Evolutionary conservation across 1,140 invertebrate genomes (phyloP), one percentile per base, ranked within the genome.

Genomic region (Aphelenchoides besseyi): DNA sequence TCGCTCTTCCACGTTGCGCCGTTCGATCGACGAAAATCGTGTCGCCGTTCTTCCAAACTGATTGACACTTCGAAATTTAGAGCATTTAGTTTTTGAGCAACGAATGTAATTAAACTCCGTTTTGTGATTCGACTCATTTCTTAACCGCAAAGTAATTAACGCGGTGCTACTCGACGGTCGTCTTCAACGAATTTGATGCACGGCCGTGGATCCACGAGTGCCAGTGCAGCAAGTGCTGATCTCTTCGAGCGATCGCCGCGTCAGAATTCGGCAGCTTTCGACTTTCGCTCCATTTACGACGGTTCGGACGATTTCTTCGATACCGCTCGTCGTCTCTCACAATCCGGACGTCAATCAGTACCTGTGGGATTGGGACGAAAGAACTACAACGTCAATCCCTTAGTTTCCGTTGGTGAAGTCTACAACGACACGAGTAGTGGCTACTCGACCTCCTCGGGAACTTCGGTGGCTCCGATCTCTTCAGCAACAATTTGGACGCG

Each of bases 351-450:
- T 12, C 63, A 66, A 33, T 66, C 63, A 2, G 63, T 66, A 2
- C 63, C 63, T 28, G 26, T 59, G 12, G 55, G 55, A 5, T 59
- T 59, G 5, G 18, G 55, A 33, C 41, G 23, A 12, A 48, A 48
- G 41, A 23, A 5, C 55, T 5, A 23, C 55, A 18, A 33, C 5
- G 5, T 59, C 18, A 66, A 66, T 37, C 63, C 32, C 16, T 29
- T 61, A n/a, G 59, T 61, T 36, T 61, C 59, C 16, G 59, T 61
- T 1, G 59, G 59, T n/a, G 59, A 61, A 36, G 30, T 61, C 26
- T 61, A 61, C 59, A 66, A 66, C 63, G 63, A 66, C 30, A 66
- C 63, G 32, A 32, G 26, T 53, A 36, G 32, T 53, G 63, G 63
- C 12, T 66, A 66, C 30, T 66, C 63, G n/a, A 66, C 63, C 36